phyloP scores from a whole-genome alignment of 2,113 vertebrate genomes.

The Symphodus melops region DNA sequence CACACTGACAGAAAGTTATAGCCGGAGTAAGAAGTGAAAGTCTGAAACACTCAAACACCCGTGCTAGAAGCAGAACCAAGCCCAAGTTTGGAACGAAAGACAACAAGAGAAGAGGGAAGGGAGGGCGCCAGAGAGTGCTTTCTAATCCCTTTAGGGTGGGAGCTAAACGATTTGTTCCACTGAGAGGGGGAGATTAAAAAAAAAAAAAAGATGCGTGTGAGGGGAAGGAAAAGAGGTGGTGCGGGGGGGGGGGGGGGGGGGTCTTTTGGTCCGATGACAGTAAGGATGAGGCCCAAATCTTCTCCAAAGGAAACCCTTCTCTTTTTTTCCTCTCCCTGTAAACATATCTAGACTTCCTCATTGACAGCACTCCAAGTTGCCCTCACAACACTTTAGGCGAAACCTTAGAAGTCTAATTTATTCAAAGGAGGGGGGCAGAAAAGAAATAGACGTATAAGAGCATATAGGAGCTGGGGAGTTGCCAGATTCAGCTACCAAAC shows the following conservation, averaged over 20 bases:
- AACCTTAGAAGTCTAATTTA: slow-evolving; percentile 67
- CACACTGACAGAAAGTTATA: not conserved
- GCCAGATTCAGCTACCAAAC: not conserved
- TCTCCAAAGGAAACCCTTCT: not conserved
- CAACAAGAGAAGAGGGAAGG: slow-evolving; percentile 25
- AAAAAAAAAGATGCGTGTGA: slow-evolving; percentile 31
- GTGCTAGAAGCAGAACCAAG: not conserved
- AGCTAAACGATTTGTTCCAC: slow-evolving; percentile 76
- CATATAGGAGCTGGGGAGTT: not conserved
- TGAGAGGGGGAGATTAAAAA: slow-evolving; percentile 41
- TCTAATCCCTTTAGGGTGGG: slow-evolving; percentile 71
- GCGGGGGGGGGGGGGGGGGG: not conserved
- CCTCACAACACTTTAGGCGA: slow-evolving; percentile 18
- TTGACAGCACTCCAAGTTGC: not conserved
- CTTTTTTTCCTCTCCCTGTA: not conserved
- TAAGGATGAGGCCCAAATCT: slow-evolving; percentile 15
- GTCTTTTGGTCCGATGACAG: slow-evolving; percentile 6
- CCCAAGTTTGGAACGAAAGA: slow-evolving; percentile 28
- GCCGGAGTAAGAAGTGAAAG: not conserved
- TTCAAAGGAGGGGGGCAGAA: slow-evolving; percentile 27
- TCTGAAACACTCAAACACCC: not conserved
- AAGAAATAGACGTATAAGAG: slow-evolving; percentile 21
- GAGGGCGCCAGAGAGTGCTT: slow-evolving; percentile 32
- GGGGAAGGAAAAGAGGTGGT: not conserved
- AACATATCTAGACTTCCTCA: not conserved